phyloP scores from a whole-genome alignment of 2,113 vertebrate species.

The Albula goreensis region DNA sequence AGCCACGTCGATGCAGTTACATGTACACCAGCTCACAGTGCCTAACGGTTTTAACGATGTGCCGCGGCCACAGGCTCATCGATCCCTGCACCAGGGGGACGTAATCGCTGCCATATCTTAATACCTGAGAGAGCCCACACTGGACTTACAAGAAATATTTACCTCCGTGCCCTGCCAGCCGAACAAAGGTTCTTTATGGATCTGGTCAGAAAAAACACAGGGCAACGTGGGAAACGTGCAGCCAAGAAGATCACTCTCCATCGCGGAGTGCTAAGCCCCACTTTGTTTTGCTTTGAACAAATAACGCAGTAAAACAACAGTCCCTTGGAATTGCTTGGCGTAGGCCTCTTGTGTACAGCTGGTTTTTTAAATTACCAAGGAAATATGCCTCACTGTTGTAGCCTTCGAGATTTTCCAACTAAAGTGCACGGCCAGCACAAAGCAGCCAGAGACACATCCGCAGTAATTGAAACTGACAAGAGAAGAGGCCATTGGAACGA shows the following conservation, averaged over 20 bases:
- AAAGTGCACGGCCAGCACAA: background rate
- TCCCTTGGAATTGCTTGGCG: background rate
- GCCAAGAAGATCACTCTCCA: background rate
- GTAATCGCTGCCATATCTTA: background rate
- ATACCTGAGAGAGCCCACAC: background rate
- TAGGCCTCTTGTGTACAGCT: background rate
- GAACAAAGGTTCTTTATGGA: background rate
- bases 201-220: background rate
- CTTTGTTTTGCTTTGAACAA: background rate
- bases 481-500: background rate
- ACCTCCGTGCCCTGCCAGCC: background rate
- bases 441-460: conserved; percentile 12
- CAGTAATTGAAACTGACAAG: conserved; percentile 18
- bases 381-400: background rate
- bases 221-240: background rate
- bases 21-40: background rate
- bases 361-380: background rate
- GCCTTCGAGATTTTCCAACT: conserved; percentile 9
- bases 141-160: background rate
- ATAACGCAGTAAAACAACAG: conserved; percentile 4
- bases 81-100: conserved; percentile 3
- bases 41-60: background rate
- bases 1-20: background rate
- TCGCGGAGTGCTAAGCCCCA: background rate
- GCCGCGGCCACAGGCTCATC: background rate